Evolutionary conservation across 2,113 vertebrate species (phyloP).

Genomic region (Ascaphus truei): DNA sequence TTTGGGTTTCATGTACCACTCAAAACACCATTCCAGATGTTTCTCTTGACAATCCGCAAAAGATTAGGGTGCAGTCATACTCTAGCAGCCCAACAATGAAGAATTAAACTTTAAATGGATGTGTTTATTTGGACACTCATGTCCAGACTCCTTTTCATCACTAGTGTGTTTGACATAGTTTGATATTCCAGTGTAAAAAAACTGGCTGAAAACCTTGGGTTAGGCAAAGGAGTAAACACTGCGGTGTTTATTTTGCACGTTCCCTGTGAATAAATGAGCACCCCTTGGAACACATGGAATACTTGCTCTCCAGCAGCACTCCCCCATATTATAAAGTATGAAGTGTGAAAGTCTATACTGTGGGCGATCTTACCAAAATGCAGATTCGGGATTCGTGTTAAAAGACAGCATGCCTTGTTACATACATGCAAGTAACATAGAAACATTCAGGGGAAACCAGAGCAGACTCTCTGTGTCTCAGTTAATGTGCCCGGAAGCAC

Average conservation of each 20-base stretch:
- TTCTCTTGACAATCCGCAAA: conserved; percentile 3
- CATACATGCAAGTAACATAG: no score
- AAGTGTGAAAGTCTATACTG: not conserved
- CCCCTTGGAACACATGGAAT: not conserved
- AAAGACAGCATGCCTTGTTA: not conserved
- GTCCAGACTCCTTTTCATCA: conserved; percentile 13
- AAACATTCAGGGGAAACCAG: no score
- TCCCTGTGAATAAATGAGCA: not conserved
- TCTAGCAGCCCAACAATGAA: not conserved
- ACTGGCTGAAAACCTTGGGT: conserved; percentile 1
- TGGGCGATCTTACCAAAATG: not conserved
- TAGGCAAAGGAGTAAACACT: not conserved
- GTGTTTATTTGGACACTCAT: conserved; percentile 20
- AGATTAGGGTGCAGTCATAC: conserved; percentile 17
- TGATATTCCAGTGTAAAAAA: conserved; percentile 9
- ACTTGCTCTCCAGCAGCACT: not conserved
- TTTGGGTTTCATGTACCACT: conserved; percentile 31
- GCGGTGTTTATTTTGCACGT: not conserved
- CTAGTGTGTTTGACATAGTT: conserved; percentile 8
- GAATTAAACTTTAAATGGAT: not conserved
- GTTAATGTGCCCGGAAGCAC: no score
- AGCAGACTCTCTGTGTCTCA: no score
- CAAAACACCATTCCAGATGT: conserved; percentile 32
- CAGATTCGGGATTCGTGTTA: not conserved
- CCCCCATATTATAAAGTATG: not conserved